Percentiles rank a stretch among this genome's conserved stretches.
These are phyloP conservation scores for Eledone cirrhosa DNA, from an alignment of 2,888 invertebrate species.

Conservation along the genomic window DNA sequence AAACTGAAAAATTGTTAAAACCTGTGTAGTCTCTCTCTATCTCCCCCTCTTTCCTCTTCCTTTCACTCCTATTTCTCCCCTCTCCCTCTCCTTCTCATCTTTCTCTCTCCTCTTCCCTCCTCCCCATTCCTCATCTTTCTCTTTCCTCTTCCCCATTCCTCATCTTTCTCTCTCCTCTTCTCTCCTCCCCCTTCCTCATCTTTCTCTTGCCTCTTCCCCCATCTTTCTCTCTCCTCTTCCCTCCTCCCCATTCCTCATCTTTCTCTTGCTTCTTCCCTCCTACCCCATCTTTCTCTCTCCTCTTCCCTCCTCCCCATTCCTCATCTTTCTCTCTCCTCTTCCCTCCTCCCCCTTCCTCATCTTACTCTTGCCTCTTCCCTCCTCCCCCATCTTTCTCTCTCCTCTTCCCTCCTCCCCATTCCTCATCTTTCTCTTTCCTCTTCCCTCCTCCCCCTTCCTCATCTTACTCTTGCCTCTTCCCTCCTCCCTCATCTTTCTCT, in stretches of 20 bases:
- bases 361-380: not conserved
- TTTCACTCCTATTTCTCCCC: not conserved
- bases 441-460: not conserved
- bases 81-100: not conserved
- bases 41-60: not conserved
- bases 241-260: not conserved
- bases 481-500: not conserved
- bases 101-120: not conserved
- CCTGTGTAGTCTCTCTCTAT: not conserved
- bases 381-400: not conserved
- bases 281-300: not conserved
- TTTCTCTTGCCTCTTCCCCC: not conserved
- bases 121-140: not conserved
- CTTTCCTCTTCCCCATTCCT: not conserved
- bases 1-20: not conserved
- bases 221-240: not conserved
- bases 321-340: not conserved
- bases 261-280: not conserved
- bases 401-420: not conserved
- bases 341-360: not conserved
- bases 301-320: not conserved
- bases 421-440: not conserved
- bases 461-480: not conserved
- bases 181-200: not conserved
- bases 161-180: not conserved